phyloP scores from a whole-genome alignment of 2,888 invertebrate species.

The Pilophorus perplexus region DNA sequence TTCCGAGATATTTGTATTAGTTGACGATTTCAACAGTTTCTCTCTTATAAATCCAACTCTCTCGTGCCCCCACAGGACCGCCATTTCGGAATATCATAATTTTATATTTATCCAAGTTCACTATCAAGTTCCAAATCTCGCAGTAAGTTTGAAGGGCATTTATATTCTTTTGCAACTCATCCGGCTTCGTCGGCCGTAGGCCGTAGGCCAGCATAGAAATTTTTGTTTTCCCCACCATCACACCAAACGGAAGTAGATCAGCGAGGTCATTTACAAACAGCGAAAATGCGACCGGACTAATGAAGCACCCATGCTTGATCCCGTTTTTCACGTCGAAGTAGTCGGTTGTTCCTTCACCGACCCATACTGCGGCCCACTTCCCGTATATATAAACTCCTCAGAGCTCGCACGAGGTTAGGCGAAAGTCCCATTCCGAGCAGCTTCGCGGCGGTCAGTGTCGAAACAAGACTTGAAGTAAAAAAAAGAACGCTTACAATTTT shows the following conservation, averaged over 20 bases:
- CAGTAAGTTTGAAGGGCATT: no score
- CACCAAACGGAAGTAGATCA: background rate
- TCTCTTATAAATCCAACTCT: no score
- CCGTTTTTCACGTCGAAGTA: background rate
- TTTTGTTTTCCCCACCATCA: background rate
- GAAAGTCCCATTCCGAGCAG: background rate
- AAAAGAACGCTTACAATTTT: background rate
- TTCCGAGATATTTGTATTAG: no score
- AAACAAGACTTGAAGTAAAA: background rate
- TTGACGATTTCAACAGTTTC: no score
- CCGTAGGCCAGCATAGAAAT: conserved; percentile 3
- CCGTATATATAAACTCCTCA: background rate
- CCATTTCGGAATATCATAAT: no score
- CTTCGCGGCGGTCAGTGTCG: background rate
- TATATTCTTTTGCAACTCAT: no score
- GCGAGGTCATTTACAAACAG: background rate
- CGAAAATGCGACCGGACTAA: no score
- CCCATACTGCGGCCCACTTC: background rate
- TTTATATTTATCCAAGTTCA: no score
- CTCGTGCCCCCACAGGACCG: no score
- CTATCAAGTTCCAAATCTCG: no score
- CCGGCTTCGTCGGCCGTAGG: conserved; percentile 1
- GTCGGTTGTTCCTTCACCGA: background rate
- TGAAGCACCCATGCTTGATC: background rate
- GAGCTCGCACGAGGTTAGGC: background rate